A percentile compares a stretch with the other conserved stretches of the same genome.
These are phyloP conservation scores for Lamellibrachia satsuma DNA, from an alignment of 2,888 invertebrate genomes.

Conservation along the genomic window DNA sequence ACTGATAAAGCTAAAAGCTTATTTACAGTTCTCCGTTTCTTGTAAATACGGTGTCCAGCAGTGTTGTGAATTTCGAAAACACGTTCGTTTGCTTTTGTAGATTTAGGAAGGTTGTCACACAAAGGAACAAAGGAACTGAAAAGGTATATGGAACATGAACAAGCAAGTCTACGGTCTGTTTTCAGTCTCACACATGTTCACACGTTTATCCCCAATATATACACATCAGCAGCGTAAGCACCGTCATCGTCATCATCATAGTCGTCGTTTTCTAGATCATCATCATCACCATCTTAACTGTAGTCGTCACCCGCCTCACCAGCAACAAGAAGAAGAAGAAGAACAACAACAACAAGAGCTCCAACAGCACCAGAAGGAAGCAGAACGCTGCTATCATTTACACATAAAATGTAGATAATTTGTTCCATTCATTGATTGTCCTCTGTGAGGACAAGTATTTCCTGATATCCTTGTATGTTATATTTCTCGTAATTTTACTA, in stretches of 20 bases:
- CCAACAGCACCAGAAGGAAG: background rate
- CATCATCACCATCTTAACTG: background rate
- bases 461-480: no score
- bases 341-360: background rate
- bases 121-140: background rate
- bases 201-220: background rate
- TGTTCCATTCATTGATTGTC: no score
- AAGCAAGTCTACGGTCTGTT: background rate
- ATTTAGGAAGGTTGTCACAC: background rate
- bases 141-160: background rate
- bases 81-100: background rate
- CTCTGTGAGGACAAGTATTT: no score
- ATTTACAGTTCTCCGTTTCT: constrained; percentile 2
- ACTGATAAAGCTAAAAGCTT: background rate
- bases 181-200: background rate
- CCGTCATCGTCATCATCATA: background rate
- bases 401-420: no score
- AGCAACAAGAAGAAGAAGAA: background rate
- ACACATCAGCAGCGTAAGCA: background rate
- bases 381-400: no score
- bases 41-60: background rate
- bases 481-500: no score
- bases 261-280: background rate
- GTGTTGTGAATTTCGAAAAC: background rate
- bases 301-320: background rate